Evolutionary conservation across 2,888 invertebrate species (phyloP), one percentile per base, ranked within the genome.

Genomic region (Prosopocoilus inquinatus): DNA sequence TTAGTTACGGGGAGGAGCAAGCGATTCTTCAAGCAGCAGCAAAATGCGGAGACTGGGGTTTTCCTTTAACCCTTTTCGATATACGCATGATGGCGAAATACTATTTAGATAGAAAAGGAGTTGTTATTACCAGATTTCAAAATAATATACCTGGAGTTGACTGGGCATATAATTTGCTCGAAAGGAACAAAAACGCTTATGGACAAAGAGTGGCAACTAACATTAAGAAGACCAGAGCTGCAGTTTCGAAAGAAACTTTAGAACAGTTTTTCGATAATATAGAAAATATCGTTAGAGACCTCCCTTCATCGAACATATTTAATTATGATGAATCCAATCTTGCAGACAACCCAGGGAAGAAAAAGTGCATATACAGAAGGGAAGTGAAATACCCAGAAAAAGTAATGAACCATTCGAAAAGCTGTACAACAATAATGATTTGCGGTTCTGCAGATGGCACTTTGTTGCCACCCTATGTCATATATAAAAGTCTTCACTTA

Each of bases 281-380:
- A 12, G n/a, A n/a, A 36, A 36, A 36, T 36, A 11, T 12, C n/a
- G n/a, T 36, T n/a, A 36, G 12, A 36, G 3, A 36, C 12, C 12
- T 36, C n/a, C 12, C 36, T 11, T 11, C n/a, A 12, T 12, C 12
- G 9, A 54, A 54, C 39, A 45, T 55, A 12, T 59, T 57, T 43
- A 57, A 57, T 46, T 59, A 58, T 16, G 55, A 60, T 20, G 55
- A 66, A 64, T 28, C 60, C 62, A 54, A 72, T 64, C 38, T 69
- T 64, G 61, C 68, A 67, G 59, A 70, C 58, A 67, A 74, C 55
- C 67, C 70, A 15, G 69, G 65, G 1, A 50, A 45, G 36, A 64
- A 58, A 55, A 34, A 55, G 28, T 47, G 35, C 20, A 57, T 63
- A 36, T 46, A 28, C 62, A 50, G 55, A 43, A 50, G 46, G 41